Percentiles rank a stretch among this genome's conserved stretches.
These are phyloP conservation scores for Quadriops clusia DNA, from an alignment of 2,888 invertebrate species.

Conservation along the genomic window DNA sequence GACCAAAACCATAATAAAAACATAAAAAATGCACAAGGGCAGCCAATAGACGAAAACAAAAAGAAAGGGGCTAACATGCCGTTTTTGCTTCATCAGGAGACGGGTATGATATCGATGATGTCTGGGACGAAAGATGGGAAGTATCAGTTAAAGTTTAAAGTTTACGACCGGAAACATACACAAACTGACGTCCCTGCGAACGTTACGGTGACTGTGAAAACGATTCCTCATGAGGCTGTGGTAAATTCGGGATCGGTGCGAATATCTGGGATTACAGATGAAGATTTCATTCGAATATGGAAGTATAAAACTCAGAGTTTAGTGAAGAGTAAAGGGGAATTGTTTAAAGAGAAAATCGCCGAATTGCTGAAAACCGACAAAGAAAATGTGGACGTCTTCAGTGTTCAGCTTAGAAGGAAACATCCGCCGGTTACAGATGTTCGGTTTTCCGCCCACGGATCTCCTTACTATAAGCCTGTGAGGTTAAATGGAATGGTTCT, in stretches of 20 bases:
- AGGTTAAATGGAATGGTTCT: conserved; percentile 88
- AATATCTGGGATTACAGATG: conserved; percentile 87
- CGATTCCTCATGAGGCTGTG: conserved; percentile 91
- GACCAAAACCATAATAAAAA: conserved; percentile 69
- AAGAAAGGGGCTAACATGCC: too few relatives aligned
- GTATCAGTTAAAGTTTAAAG: conserved; percentile 71
- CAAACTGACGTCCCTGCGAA: conserved; percentile 94
- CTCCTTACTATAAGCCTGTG: conserved; percentile 90
- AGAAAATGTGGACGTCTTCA: conserved; percentile 91
- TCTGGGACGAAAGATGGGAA: conserved; percentile 83
- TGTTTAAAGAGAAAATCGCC: conserved; percentile 78
- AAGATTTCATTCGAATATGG: conserved; percentile 92
- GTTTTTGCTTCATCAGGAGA: conserved; percentile 83
- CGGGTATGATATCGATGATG: conserved; percentile 92
- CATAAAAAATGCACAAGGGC: too few relatives aligned
- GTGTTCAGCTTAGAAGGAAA: conserved; percentile 78
- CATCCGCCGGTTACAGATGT: conserved; percentile 86
- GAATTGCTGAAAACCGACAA: conserved; percentile 74
- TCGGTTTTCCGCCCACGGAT: conserved; percentile 88
- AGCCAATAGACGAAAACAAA: not conserved
- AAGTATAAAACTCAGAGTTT: conserved; percentile 79
- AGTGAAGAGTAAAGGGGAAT: conserved; percentile 78
- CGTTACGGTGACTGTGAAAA: conserved; percentile 86
- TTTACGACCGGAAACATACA: conserved; percentile 88
- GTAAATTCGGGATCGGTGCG: conserved; percentile 90